Base-by-base conservation (phyloP, 2,888 invertebrate species). In the Pediacus dermestoides region DNA sequence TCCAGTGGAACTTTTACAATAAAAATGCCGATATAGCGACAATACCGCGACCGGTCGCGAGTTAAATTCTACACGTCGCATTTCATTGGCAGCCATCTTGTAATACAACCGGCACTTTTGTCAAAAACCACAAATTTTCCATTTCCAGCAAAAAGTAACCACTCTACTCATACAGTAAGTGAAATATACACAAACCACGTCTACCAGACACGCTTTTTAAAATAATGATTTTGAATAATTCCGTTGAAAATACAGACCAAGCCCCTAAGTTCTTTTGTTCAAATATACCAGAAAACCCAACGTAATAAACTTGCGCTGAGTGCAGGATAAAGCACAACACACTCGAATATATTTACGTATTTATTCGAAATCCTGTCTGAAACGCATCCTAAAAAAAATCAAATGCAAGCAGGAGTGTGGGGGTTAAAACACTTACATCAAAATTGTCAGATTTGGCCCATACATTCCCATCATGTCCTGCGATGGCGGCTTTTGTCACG, bases 371-470 rank as follows among this genome's bases (percentile, higher is more conserved):
- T 11, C n/a, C n/a, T n/a, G n/a, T n/a, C 28, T 31, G 34, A 39
- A 36, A 22, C 16, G 4, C 4, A 30, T 30, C 34, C 39, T 36
- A 42, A 39, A 36, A 37, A 38, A 32, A 34, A 30, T 33, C 30
- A 23, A 36, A 42, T 36, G 36, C 33, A 31, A 27, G 41, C 34
- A 34, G 39, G 30, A 36, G 25, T 39, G 36, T 34, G 31, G 30
- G 41, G 34, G 30, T 35, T 16, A 34, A 27, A 23, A 30, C 62
- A 87, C 88, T 88, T 80, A 92, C 92, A 77, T 91, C 89, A 74
- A 92, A 92, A 74, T 82, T 87, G 60, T 85, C 89, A 48, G 90
- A 90, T 78, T 88, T 90, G 64, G 91, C 92, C 92, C 92, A 92
- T 71, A 91, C 80, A 76, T 88, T 89, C 71, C 92, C 92, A 74